Conservation (phyloP, 2,113 vertebrate genomes). For the Ameiurus melas region DNA sequence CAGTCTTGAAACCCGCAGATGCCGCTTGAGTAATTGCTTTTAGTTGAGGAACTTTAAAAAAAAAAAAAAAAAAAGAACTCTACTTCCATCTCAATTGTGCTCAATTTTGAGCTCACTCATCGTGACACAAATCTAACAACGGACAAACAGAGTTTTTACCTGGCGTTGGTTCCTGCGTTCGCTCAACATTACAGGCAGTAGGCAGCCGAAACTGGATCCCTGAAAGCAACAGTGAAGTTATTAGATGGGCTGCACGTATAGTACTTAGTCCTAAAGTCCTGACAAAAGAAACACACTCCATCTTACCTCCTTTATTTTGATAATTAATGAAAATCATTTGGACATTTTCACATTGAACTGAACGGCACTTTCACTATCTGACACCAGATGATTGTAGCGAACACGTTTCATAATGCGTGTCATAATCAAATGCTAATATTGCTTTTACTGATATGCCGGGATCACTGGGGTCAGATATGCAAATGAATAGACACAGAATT, state of each 20-base stretch:
- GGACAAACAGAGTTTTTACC: slow-evolving; percentile 58
- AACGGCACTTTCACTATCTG: slow-evolving; percentile 36
- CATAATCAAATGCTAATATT: background rate
- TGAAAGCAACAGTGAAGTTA: slow-evolving; percentile 66
- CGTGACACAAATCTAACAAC: background rate
- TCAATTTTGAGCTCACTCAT: background rate
- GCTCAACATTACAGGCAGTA: slow-evolving; percentile 75
- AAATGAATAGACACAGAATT: slow-evolving; percentile 15
- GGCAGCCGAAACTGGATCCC: slow-evolving; percentile 82
- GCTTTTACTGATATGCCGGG: background rate
- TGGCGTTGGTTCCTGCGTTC: slow-evolving; percentile 70
- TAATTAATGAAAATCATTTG: slow-evolving; percentile 8
- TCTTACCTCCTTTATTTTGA: slow-evolving; percentile 35
- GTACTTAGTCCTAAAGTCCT: background rate
- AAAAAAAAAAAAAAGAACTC: background rate
- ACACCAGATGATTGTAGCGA: slow-evolving; percentile 28
- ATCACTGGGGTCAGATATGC: slow-evolving; percentile 42
- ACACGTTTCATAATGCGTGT: background rate
- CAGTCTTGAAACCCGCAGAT: background rate
- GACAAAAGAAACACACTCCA: slow-evolving; percentile 39
- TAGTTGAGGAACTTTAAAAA: background rate
- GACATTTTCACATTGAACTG: slow-evolving; percentile 24
- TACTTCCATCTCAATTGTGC: background rate
- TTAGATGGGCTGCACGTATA: slow-evolving; percentile 55
- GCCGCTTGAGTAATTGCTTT: background rate